phyloP scores from a whole-genome alignment of 2,888 invertebrate genomes.

The Aphodius sticticus region DNA sequence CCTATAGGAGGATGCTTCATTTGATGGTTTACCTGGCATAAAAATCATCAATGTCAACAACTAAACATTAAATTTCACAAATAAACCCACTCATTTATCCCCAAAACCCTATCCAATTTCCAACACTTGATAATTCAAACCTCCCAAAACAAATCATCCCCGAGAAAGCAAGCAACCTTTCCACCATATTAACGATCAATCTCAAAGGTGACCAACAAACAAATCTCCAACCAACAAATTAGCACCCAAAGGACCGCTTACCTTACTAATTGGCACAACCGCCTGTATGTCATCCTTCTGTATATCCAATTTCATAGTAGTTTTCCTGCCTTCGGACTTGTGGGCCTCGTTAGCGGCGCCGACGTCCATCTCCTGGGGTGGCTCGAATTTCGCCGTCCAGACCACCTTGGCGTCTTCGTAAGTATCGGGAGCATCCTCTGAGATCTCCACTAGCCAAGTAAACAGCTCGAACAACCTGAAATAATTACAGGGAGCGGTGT shows the following conservation, averaged over 20 bases:
- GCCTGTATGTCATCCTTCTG: conserved; percentile 95
- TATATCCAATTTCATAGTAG: conserved; percentile 85
- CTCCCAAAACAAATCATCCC: too few relatives aligned
- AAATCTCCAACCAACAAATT: neutral
- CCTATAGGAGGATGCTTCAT: too few relatives aligned
- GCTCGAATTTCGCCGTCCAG: conserved; percentile 83
- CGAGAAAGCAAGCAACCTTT: neutral
- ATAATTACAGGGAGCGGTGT: neutral
- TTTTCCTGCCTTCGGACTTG: conserved; percentile 65
- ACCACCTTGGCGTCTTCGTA: conserved; percentile 86
- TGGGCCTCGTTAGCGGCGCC: conserved; percentile 47
- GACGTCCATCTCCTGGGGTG: conserved; percentile 64
- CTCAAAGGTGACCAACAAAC: neutral
- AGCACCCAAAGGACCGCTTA: conserved; percentile 56
- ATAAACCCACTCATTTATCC: too few relatives aligned
- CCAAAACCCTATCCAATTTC: too few relatives aligned
- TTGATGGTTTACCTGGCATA: too few relatives aligned
- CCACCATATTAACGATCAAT: neutral
- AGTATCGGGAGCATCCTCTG: conserved; percentile 78
- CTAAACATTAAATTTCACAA: too few relatives aligned
- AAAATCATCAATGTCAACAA: too few relatives aligned
- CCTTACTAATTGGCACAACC: conserved; percentile 93
- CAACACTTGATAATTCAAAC: too few relatives aligned
- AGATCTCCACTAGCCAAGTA: conserved; percentile 90
- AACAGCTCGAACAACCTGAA: conserved; percentile 80